Evolutionary conservation across 2,113 vertebrate species (phyloP).

Genomic region (Apodemus speciosus): DNA sequence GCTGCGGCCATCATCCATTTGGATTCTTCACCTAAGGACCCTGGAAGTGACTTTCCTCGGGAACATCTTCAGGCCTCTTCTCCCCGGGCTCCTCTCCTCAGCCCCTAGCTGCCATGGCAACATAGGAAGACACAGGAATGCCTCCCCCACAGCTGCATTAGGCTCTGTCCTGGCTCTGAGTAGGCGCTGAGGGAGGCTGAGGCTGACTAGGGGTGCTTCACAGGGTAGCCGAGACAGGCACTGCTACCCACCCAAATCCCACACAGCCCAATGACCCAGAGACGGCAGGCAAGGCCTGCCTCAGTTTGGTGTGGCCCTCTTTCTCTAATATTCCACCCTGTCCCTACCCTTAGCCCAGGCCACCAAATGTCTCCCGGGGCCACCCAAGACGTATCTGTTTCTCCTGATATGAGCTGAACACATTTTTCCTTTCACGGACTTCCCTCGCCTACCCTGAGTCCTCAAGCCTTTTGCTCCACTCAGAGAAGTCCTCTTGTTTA

Average conservation of each 20-base stretch:
- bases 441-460: slow-evolving; percentile 45
- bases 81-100: background rate
- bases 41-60: background rate
- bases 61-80: background rate
- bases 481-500: background rate
- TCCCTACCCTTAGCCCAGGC: background rate
- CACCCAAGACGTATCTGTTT: slow-evolving; percentile 53
- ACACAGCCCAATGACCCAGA: background rate
- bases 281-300: background rate
- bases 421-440: slow-evolving; percentile 20
- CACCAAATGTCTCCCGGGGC: slow-evolving; percentile 13
- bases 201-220: background rate
- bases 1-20: background rate
- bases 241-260: background rate
- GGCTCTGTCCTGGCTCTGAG: background rate
- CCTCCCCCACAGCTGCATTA: background rate
- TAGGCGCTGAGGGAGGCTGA: background rate
- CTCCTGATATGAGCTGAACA: slow-evolving; percentile 49
- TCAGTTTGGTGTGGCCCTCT: background rate
- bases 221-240: background rate
- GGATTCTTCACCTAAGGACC: background rate
- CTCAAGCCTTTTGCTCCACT: slow-evolving; percentile 18
- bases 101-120: slow-evolving; percentile 17
- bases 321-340: background rate
- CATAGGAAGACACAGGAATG: background rate